phyloP scores from a whole-genome alignment of 2,797 vertebrate species.

The Antrozous pallidus region DNA sequence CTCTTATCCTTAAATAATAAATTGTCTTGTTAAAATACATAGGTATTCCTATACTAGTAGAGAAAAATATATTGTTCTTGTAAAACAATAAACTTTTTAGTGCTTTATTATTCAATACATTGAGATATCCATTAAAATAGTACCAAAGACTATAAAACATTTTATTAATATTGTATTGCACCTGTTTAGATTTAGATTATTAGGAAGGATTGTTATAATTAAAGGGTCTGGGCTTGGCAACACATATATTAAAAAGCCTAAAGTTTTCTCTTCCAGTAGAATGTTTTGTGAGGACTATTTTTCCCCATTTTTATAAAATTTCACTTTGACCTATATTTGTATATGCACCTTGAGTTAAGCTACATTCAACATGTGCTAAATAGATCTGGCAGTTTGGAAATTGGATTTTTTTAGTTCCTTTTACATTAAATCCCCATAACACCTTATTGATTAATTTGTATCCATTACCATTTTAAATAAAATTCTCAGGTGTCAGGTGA shows the following conservation, averaged over 20 bases:
- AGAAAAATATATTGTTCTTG: conserved; percentile 29
- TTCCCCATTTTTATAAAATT: not conserved
- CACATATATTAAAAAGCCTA: not conserved
- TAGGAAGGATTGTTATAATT: conserved; percentile 44
- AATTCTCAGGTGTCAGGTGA: conserved; percentile 52
- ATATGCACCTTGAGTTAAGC: conserved; percentile 22
- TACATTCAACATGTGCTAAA: conserved; percentile 42
- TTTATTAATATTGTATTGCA: conserved; percentile 12
- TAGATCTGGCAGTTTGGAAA: conserved; percentile 68
- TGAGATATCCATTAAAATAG: conserved; percentile 25
- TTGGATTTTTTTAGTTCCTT: conserved; percentile 64
- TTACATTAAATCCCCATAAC: conserved; percentile 60
- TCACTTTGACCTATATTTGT: conserved; percentile 17
- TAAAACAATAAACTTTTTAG: conserved; percentile 11
- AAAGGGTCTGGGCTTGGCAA: not conserved
- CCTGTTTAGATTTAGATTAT: not conserved
- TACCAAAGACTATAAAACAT: not conserved
- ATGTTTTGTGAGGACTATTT: not conserved
- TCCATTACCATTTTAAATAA: conserved; percentile 69
- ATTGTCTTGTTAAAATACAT: conserved; percentile 2
- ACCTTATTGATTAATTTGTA: conserved; percentile 62
- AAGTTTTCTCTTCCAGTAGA: not conserved
- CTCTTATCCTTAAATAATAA: not conserved
- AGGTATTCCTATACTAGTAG: not conserved
- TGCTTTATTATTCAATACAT: conserved; percentile 5